These are phyloP conservation scores for Nerophis lumbriciformis DNA, from an alignment of 2,113 vertebrate genomes.

Conservation along the genomic window DNA sequence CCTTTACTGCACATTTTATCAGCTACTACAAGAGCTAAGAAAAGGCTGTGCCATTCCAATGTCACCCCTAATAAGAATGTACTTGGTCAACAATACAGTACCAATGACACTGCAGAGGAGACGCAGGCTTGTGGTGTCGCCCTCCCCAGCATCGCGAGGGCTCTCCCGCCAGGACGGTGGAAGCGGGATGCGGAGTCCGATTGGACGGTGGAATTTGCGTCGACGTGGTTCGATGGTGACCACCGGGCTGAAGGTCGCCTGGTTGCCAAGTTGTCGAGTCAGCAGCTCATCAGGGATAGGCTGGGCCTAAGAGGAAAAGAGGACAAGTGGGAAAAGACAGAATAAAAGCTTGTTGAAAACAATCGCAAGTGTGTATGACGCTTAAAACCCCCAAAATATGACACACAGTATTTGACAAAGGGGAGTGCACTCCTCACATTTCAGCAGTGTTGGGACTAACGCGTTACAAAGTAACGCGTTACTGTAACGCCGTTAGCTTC, in stretches of 20 bases:
- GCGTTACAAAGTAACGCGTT: too few relatives aligned
- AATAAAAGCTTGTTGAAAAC: constrained; percentile 3
- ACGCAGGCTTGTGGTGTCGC: constrained; percentile 92
- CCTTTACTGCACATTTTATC: not conserved
- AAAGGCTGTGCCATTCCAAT: not conserved
- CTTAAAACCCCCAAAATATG: not conserved
- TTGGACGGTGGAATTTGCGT: constrained; percentile 95
- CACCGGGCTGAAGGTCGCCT: constrained; percentile 97
- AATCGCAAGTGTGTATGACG: constrained; percentile 1
- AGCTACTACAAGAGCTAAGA: constrained; percentile 1
- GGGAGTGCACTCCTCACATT: too few relatives aligned
- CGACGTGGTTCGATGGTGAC: constrained; percentile 92
- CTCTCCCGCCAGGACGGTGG: constrained; percentile 96
- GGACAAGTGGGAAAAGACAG: not conserved
- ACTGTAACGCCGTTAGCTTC: too few relatives aligned
- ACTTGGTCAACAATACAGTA: constrained; percentile 44
- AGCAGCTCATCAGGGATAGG: constrained; percentile 92
- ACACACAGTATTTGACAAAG: too few relatives aligned
- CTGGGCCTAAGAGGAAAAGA: constrained; percentile 79
- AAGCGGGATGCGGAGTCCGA: constrained; percentile 87
- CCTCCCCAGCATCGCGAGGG: constrained; percentile 85
- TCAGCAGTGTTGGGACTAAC: too few relatives aligned
- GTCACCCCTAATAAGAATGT: constrained; percentile 12
- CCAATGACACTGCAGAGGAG: constrained; percentile 97
- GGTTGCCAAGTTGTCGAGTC: constrained; percentile 91